phyloP scores from a whole-genome alignment of 1,140 invertebrate species.

The Melanaphis sacchari region DNA sequence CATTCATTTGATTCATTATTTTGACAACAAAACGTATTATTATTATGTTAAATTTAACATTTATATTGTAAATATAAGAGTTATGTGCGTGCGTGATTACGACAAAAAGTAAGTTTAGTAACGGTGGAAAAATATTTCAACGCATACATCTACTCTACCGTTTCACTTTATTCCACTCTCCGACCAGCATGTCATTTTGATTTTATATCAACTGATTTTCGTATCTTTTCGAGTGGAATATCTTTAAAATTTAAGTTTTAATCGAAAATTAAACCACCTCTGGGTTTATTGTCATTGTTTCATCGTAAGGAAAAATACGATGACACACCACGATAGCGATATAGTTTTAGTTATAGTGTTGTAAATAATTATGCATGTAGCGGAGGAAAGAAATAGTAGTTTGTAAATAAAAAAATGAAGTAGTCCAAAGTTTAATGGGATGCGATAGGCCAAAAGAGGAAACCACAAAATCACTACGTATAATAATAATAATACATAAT shows the following conservation, averaged over 20 bases:
- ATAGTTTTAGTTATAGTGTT: background rate
- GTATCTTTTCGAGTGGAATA: conserved; percentile 25
- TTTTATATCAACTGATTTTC: conserved; percentile 21
- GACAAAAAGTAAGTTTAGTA: background rate
- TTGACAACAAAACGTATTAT: background rate
- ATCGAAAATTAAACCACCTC: conserved; percentile 34
- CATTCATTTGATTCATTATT: background rate
- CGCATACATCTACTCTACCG: background rate
- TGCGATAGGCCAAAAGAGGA: background rate
- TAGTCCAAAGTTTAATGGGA: conserved; percentile 24
- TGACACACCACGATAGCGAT: background rate
- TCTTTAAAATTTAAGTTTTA: conserved; percentile 51
- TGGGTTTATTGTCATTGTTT: background rate
- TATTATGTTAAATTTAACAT: background rate
- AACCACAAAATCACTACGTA: background rate
- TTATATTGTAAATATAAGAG: background rate
- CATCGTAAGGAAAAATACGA: background rate
- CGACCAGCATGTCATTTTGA: background rate
- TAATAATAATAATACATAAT: background rate
- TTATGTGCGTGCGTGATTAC: background rate
- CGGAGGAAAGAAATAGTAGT: background rate
- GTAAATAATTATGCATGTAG: background rate
- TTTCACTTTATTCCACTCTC: background rate
- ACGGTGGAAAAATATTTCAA: background rate
- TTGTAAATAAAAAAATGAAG: background rate